Conservation (phyloP, 2,113 vertebrate genomes). For the Podarcis raffonei region DNA sequence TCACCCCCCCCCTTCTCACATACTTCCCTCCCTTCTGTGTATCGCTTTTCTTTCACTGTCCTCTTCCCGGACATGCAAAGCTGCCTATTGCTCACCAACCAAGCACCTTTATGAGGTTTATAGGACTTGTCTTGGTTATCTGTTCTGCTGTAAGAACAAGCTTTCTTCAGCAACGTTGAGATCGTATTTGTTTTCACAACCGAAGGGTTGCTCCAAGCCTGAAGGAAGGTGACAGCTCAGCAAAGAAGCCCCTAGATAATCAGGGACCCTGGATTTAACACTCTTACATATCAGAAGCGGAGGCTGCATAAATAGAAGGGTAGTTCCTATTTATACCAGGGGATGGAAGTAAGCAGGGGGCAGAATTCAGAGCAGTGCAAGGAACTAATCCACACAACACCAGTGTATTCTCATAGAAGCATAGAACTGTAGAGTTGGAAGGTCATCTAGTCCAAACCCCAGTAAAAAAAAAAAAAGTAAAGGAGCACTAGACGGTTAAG, state of each 20-base stretch:
- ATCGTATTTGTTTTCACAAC: background rate
- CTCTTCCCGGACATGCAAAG: slow-evolving; percentile 50
- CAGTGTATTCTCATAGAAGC: too few relatives aligned
- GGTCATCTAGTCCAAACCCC: too few relatives aligned
- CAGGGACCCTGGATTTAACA: background rate
- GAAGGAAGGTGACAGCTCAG: background rate
- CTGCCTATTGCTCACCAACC: slow-evolving; percentile 38
- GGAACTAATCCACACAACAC: background rate
- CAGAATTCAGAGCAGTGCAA: background rate
- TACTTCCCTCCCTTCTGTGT: slow-evolving; percentile 62
- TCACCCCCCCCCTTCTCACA: slow-evolving; percentile 6
- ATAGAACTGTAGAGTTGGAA: too few relatives aligned
- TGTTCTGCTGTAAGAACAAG: background rate
- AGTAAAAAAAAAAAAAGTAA: too few relatives aligned
- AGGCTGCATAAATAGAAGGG: too few relatives aligned
- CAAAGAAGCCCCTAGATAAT: background rate
- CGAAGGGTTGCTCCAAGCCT: background rate
- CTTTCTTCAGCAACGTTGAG: too few relatives aligned
- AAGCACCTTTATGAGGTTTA: background rate
- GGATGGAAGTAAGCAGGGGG: background rate
- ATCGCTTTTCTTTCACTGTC: slow-evolving; percentile 48
- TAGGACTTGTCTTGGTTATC: too few relatives aligned
- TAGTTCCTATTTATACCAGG: background rate
- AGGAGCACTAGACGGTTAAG: too few relatives aligned
- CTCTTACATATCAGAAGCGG: background rate